These are phyloP conservation scores for Zapus hudsonius DNA, from an alignment of 2,113 vertebrate genomes.

Conservation along the genomic window DNA sequence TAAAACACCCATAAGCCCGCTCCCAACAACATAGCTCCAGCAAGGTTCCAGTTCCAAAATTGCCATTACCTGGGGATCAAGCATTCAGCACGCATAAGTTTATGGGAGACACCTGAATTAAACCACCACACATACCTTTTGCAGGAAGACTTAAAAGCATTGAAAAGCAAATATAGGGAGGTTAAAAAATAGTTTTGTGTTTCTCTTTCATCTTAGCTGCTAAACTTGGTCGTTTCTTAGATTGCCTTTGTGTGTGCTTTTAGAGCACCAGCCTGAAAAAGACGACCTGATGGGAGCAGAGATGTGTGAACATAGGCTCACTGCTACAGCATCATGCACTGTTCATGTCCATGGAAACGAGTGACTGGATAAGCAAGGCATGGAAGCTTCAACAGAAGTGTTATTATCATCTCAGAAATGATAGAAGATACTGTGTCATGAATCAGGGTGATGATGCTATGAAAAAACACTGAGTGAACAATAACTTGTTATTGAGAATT, in stretches of 20 bases:
- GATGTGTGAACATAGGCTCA: not conserved
- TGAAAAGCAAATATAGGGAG: not conserved
- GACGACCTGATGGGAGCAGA: not conserved
- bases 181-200: not conserved
- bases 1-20: no score
- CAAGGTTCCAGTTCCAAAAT: no score
- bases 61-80: no score
- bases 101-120: no score
- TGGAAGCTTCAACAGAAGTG: not conserved
- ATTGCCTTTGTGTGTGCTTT: not conserved
- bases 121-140: no score
- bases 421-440: not conserved
- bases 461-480: not conserved
- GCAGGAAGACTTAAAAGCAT: not conserved
- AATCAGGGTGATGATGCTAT: not conserved
- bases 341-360: not conserved
- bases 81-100: no score
- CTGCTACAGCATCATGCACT: not conserved
- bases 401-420: conserved; percentile 39
- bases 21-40: no score
- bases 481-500: not conserved
- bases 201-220: not conserved
- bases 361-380: not conserved
- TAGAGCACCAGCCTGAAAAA: not conserved
- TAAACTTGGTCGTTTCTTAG: not conserved